These are phyloP conservation scores for Tetramorium alpestre DNA, from an alignment of 1,140 invertebrate species.

Conservation along the genomic window DNA sequence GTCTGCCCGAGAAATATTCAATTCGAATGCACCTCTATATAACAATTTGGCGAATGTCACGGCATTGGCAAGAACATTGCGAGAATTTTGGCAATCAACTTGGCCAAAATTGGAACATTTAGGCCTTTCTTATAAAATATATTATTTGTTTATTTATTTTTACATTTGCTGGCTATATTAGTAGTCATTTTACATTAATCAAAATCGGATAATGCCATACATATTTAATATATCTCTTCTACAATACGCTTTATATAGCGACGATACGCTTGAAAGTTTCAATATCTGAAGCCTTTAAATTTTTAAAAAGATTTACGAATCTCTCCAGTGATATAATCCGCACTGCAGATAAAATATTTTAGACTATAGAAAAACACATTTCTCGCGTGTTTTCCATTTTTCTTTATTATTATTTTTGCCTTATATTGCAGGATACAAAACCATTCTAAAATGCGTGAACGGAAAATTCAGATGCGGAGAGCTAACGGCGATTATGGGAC, in stretches of 20 bases:
- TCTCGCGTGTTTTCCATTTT: neutral
- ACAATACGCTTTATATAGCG: neutral
- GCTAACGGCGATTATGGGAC: conserved; percentile 97
- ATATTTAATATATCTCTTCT: neutral
- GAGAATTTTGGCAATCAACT: conserved; percentile 42
- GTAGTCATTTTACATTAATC: neutral
- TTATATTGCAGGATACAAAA: conserved; percentile 88
- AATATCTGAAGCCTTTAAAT: neutral
- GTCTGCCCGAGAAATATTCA: neutral
- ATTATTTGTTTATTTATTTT: neutral
- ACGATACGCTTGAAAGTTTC: neutral
- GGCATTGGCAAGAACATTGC: conserved; percentile 36
- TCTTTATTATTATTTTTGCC: conserved; percentile 10
- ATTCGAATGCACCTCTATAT: conserved; percentile 7
- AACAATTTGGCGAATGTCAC: neutral
- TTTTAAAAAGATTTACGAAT: conserved; percentile 2
- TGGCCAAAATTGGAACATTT: neutral
- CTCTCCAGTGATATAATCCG: neutral
- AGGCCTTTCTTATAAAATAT: neutral
- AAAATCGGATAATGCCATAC: neutral
- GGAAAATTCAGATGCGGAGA: conserved; percentile 92
- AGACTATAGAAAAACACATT: neutral
- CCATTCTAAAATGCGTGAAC: conserved; percentile 94
- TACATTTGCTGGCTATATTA: neutral
- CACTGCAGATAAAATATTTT: neutral